Conservation (phyloP, 2,113 vertebrate species). For the Alligator sinensis region DNA sequence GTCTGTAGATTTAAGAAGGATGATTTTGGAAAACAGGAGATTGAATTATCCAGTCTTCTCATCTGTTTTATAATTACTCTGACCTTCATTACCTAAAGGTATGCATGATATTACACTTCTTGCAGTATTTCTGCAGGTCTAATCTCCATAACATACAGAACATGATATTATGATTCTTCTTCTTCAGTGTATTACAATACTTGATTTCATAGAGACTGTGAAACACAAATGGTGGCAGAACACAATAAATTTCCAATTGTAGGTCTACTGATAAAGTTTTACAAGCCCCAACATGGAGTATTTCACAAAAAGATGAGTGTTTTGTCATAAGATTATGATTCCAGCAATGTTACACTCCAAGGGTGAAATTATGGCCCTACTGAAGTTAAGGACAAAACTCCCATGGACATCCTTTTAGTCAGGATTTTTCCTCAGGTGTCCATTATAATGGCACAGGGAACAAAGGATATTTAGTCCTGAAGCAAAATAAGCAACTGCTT, state of each 20-base stretch:
- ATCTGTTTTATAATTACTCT: neutral
- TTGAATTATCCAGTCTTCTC: neutral
- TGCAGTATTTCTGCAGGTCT: neutral
- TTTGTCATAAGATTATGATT: neutral
- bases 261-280: neutral
- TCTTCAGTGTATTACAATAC: neutral
- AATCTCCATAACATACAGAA: neutral
- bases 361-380: neutral
- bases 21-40: neutral
- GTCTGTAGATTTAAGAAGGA: neutral
- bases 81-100: neutral
- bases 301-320: neutral
- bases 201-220: neutral
- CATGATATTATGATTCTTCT: neutral
- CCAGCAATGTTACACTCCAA: neutral
- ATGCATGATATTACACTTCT: neutral
- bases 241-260: neutral
- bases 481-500: no score
- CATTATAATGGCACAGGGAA: no score
- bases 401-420: neutral
- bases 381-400: neutral
- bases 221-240: neutral
- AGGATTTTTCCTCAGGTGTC: no score
- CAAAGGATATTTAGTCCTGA: no score
- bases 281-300: neutral